A percentile compares a stretch with the other conserved stretches of the same genome.
Evolutionary conservation across 2,888 invertebrate species (phyloP).

Genomic region (Aradus depressus): DNA sequence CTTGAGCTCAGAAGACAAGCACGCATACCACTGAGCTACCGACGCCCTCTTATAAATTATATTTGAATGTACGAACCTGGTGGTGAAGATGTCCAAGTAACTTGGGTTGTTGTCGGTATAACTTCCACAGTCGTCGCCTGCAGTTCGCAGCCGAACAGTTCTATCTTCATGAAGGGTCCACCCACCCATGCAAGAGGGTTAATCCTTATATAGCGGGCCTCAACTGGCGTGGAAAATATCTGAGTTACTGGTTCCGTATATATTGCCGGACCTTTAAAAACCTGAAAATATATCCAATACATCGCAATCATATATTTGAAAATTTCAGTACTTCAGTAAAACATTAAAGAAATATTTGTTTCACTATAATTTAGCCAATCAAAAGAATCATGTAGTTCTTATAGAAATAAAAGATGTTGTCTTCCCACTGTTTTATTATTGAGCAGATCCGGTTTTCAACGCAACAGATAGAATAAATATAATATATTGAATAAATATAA

Average conservation of each 20-base stretch:
- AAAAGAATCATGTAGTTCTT: too few species aligned
- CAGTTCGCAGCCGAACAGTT: slow-evolving; percentile 59
- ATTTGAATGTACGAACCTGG: slow-evolving; percentile 3
- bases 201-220: slow-evolving; percentile 59
- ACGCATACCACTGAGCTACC: too few species aligned
- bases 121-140: background rate
- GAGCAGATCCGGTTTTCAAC: too few species aligned
- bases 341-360: too few species aligned
- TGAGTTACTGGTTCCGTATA: slow-evolving; percentile 47
- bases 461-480: background rate
- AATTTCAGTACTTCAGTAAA: background rate
- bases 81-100: slow-evolving; percentile 19
- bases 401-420: too few species aligned
- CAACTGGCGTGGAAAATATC: slow-evolving; percentile 58
- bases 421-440: too few species aligned
- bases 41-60: background rate
- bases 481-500: too few species aligned
- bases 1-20: too few species aligned
- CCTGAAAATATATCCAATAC: too few species aligned
- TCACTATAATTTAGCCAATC: too few species aligned
- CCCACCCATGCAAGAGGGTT: slow-evolving; percentile 65
- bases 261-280: slow-evolving; percentile 60
- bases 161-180: slow-evolving; percentile 53
- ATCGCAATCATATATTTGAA: too few species aligned
- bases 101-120: slow-evolving; percentile 5